phyloP scores from a whole-genome alignment of 2,888 invertebrate species.

The Hypomecis punctinalis region DNA sequence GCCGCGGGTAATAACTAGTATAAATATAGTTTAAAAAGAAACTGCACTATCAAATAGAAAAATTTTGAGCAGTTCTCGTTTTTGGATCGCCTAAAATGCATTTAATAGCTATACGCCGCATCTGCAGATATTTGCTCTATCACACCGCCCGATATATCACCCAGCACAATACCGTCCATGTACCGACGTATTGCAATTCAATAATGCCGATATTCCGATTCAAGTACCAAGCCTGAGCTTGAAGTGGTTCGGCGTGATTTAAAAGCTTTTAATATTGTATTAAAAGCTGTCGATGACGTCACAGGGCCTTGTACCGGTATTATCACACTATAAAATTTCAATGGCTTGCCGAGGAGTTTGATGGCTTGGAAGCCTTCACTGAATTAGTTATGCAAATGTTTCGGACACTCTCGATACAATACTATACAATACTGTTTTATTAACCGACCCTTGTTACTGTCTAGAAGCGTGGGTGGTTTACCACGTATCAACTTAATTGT shows the following conservation, averaged over 20 bases:
- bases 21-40: too few species aligned
- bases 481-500: too few species aligned
- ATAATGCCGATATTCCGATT: constrained; percentile 20
- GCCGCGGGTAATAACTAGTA: too few species aligned
- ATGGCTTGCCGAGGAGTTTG: constrained; percentile 19
- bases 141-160: constrained; percentile 12
- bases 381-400: constrained; percentile 26
- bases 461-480: too few species aligned
- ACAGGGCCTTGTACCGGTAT: constrained; percentile 13
- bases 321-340: constrained; percentile 28
- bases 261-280: constrained; percentile 23
- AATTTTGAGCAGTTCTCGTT: too few species aligned
- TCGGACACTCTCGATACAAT: constrained; percentile 14
- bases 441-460: background rate
- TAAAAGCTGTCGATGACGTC: constrained; percentile 21
- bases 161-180: constrained; percentile 11
- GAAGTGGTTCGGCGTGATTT: constrained; percentile 22
- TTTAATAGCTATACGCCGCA: too few species aligned
- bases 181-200: constrained; percentile 15
- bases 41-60: too few species aligned
- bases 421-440: too few species aligned
- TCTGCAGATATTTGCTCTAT: too few species aligned
- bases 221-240: background rate
- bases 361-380: constrained; percentile 23
- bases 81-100: too few species aligned